These are phyloP conservation scores for Cranoglanis bouderius DNA, from an alignment of 2,113 vertebrate genomes.

Conservation along the genomic window DNA sequence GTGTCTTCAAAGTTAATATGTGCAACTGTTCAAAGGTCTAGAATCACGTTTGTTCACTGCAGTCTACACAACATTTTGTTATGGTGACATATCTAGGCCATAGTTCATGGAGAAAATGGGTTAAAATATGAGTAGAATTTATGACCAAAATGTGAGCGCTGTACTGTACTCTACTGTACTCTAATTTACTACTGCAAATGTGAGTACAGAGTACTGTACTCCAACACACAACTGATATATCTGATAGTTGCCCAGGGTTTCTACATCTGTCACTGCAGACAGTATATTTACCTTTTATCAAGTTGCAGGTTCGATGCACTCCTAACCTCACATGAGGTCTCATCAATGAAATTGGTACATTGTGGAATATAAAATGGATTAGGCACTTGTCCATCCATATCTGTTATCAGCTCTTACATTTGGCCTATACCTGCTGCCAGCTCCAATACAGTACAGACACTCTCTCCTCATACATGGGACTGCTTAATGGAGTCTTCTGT, in stretches of 20 bases:
- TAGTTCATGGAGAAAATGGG: background rate
- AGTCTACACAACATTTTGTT: conserved; percentile 10
- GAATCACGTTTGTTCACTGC: background rate
- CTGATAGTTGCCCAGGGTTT: background rate
- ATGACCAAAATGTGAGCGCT: background rate
- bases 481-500: background rate
- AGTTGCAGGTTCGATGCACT: background rate
- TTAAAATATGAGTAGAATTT: background rate
- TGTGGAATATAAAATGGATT: background rate
- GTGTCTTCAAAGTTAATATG: conserved; percentile 8
- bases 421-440: background rate
- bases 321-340: background rate
- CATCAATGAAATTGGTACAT: background rate
- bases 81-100: conserved; percentile 4
- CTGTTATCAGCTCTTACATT: background rate
- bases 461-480: background rate
- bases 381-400: background rate
- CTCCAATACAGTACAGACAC: background rate
- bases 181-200: background rate
- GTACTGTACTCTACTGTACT: background rate
- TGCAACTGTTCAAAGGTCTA: background rate
- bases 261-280: background rate
- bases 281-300: background rate
- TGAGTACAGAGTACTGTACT: background rate
- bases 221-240: background rate